Conservation (phyloP, 2,113 vertebrate species). For the Corythornis madagascariensis region DNA sequence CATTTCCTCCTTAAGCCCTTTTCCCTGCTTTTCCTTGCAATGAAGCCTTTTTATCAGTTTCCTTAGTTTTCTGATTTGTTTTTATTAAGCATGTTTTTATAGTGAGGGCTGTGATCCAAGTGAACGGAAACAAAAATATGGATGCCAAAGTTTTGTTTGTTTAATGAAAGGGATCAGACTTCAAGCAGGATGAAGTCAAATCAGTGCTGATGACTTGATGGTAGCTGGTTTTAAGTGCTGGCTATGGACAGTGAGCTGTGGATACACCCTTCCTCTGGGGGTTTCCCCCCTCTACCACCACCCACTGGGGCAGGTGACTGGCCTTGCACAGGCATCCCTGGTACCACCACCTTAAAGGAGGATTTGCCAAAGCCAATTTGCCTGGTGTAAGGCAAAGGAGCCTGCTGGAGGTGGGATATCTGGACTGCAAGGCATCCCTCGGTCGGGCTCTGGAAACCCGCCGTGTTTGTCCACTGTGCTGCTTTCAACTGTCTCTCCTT, state of each 20-base stretch:
- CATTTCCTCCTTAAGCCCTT: background rate
- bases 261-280: background rate
- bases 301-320: background rate
- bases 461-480: background rate
- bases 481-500: background rate
- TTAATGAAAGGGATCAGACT: background rate
- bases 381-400: background rate
- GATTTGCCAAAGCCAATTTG: background rate
- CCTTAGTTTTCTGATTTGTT: conserved; percentile 36
- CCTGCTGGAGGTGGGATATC: background rate
- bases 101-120: background rate
- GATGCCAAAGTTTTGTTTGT: background rate
- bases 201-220: background rate
- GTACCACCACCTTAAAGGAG: background rate
- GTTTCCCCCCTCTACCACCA: background rate
- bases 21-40: conserved; percentile 18
- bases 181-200: background rate
- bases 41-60: conserved; percentile 41
- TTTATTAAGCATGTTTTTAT: conserved; percentile 37
- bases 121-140: conserved; percentile 5
- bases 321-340: background rate
- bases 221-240: background rate
- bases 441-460: background rate
- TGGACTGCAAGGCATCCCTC: rapidly evolving
- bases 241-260: background rate